A percentile compares a stretch with the other conserved stretches of the same genome.
Conservation (phyloP, 2,888 invertebrate genomes). For the Anticlea derivata region DNA sequence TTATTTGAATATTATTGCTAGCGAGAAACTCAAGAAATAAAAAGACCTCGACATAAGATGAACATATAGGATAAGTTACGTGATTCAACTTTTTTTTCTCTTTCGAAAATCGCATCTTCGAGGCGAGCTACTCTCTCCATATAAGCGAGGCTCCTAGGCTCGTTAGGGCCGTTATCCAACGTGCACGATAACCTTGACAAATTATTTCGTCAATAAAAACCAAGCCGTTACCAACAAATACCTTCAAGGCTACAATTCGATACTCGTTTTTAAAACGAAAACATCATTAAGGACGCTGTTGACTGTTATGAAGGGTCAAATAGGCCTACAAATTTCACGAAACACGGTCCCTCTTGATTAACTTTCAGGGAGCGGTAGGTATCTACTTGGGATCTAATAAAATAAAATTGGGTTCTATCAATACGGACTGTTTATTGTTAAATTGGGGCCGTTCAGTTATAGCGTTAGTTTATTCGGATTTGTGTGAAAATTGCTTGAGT, state of each 20-base stretch:
- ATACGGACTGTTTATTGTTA: constrained; percentile 43
- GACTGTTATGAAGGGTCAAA: constrained; percentile 71
- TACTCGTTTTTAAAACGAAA: constrained; percentile 58
- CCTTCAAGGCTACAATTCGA: constrained; percentile 31
- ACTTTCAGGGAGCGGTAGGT: constrained; percentile 53
- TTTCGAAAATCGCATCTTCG: too few species aligned
- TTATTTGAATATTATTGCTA: too few species aligned
- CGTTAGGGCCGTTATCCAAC: constrained; percentile 21
- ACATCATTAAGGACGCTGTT: constrained; percentile 57
- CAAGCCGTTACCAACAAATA: constrained; percentile 26
- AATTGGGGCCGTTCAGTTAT: constrained; percentile 15
- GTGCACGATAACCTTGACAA: constrained; percentile 27
- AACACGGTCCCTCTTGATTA: constrained; percentile 72
- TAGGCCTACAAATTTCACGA: constrained; percentile 68
- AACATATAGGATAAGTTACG: too few species aligned
- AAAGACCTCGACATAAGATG: too few species aligned
- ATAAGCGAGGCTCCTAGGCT: too few species aligned
- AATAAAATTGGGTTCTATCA: constrained; percentile 62
- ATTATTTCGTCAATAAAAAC: constrained; percentile 29
- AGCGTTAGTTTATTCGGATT: constrained; percentile 9
- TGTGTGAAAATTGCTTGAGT: too few species aligned
- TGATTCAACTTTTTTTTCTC: too few species aligned
- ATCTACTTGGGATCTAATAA: constrained; percentile 57
- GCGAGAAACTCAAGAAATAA: too few species aligned
- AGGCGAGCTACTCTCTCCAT: too few species aligned